phyloP scores from a whole-genome alignment of 2,888 invertebrate genomes.

The Tanypteryx hageni region DNA sequence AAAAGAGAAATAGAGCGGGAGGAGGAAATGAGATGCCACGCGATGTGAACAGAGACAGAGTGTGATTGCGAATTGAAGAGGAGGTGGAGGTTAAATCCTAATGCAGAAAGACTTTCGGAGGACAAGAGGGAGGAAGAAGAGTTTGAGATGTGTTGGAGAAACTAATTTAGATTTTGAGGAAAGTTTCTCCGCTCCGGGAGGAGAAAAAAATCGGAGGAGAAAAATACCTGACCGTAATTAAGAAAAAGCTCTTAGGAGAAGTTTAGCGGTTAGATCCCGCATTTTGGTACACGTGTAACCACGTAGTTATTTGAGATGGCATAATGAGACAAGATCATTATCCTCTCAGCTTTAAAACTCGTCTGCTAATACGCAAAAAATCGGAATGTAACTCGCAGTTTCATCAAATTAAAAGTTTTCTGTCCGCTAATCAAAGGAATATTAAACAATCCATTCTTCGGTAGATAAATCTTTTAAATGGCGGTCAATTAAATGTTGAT shows the following conservation, averaged over 20 bases:
- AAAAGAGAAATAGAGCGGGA: background rate
- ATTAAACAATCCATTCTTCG: too few relatives aligned
- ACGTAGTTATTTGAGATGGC: background rate
- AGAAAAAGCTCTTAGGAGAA: background rate
- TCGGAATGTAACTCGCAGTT: too few relatives aligned
- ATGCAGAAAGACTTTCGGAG: background rate
- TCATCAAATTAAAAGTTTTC: too few relatives aligned
- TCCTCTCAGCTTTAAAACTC: background rate
- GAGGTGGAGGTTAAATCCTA: background rate
- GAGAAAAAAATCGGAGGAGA: background rate
- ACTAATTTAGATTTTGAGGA: constrained; percentile 31
- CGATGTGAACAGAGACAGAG: background rate
- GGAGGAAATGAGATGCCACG: constrained; percentile 17
- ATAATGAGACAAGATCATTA: background rate
- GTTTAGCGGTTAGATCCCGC: background rate
- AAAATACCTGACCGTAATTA: background rate
- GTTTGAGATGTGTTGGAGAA: background rate
- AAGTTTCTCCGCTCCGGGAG: background rate
- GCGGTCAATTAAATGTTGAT: background rate
- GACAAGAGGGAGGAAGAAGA: background rate
- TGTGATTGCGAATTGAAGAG: background rate
- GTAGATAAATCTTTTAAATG: background rate
- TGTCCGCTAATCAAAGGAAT: too few relatives aligned
- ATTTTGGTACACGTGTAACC: background rate
- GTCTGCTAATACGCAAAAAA: background rate